Evolutionary conservation across 2,113 vertebrate genomes (phyloP), one percentile per base, ranked within the genome.

Genomic region (Syrmaticus mikado): DNA sequence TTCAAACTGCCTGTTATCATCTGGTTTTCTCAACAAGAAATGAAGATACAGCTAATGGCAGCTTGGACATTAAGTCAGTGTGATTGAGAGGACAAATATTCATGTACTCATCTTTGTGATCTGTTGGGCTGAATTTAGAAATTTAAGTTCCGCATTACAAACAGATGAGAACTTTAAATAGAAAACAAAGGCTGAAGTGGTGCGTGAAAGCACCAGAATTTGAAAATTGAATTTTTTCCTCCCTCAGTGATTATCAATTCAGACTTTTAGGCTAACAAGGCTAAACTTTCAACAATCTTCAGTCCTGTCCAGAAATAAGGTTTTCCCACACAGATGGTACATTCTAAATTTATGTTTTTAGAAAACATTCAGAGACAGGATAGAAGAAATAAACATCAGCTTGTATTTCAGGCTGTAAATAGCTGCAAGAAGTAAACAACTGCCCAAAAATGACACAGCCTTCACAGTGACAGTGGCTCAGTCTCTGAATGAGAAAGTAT

Each of bases 241-340:
- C 50, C 38, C 16, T 5, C 1, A 12, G 13, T 3, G 12, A 50
- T 20, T 53, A 45, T 3, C 24, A 13, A 40, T n/a, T 17, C 43
- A 1, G 48, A 10, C 13, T 34, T 50, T 27, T 20, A 45, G 13
- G n/a, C 17, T 20, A 10, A 40, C 2, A 8, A 22, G 22, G 25
- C 55, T 57, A 7, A 21, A 43, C 13, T 38, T 20, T 28, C 28
- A 30, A 17, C 5, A 15, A 0, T 0, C 0, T 34, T 53, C 6
- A 10, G 2, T 43, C n/a, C 27, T 0, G 5, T 4, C 3, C 8
- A 19, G 13, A 72, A n/a, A 7, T 2, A 28, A 53, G 12, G 5
- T 8, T 25, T 57, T 52, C 50, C 46, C 13, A 62, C 22, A 34
- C 4, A 16, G 13, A 43, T 12, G 13, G 38, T 11, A 32, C 11